Evolutionary conservation across 37 sponge, comb jelly and placozoan genomes (phyloP).

Genomic region (Dysidea cf. avara): DNA sequence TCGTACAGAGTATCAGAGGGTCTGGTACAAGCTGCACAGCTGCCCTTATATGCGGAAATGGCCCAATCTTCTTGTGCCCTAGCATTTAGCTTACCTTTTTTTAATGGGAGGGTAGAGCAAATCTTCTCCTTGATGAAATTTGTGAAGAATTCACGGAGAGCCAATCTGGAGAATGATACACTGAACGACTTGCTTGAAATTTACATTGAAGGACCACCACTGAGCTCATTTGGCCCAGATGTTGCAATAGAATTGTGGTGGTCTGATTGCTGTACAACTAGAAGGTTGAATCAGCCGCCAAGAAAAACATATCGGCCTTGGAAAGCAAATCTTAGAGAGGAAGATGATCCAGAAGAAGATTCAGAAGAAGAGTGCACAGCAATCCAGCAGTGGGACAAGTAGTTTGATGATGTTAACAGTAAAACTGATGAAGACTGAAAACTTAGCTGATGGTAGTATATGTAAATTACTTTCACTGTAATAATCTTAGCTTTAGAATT

Average conservation of each 20-base stretch:
- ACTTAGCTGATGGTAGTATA: too few relatives aligned
- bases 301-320: too few relatives aligned
- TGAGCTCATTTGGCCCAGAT: constrained; percentile 14
- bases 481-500: too few relatives aligned
- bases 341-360: too few relatives aligned
- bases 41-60: constrained; percentile 32
- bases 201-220: constrained; percentile 34
- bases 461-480: too few relatives aligned
- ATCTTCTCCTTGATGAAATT: constrained; percentile 37
- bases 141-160: constrained; percentile 15
- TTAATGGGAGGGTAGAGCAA: constrained; percentile 16
- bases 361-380: too few relatives aligned
- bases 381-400: too few relatives aligned
- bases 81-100: constrained; percentile 31
- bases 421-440: too few relatives aligned
- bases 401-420: too few relatives aligned
- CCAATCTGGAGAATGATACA: constrained; percentile 7
- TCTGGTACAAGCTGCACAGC: constrained; percentile 26
- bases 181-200: constrained; percentile 42
- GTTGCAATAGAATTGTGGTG: constrained; percentile 20
- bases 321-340: too few relatives aligned
- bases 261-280: constrained; percentile 8
- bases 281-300: constrained; percentile 32
- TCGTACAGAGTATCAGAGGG: constrained; percentile 6
- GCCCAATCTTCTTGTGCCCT: constrained; percentile 35